phyloP scores from a whole-genome alignment of 2,797 vertebrate species.

The Clarias fuscus region DNA sequence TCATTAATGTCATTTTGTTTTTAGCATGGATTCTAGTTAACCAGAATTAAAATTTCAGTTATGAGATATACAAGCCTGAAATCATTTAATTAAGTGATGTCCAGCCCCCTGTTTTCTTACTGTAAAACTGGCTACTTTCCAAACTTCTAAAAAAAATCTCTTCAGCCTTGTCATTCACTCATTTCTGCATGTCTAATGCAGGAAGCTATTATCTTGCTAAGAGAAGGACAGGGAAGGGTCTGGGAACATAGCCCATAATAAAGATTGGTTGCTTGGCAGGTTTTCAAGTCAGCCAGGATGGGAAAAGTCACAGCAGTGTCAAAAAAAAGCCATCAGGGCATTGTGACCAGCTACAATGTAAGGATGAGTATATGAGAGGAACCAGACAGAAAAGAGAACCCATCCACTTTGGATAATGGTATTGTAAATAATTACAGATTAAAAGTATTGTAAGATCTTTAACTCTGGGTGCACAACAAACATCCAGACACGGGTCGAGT shows the following conservation, averaged over 20 bases:
- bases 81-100: neutral
- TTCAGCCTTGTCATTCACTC: neutral
- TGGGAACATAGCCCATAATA: constrained; percentile 72
- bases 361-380: neutral
- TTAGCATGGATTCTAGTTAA: neutral
- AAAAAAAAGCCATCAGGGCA: neutral
- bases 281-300: constrained; percentile 60
- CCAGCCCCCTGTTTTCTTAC: constrained; percentile 58
- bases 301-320: neutral
- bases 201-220: constrained; percentile 53
- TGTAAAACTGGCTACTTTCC: neutral
- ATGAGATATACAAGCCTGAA: neutral
- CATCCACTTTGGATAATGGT: neutral
- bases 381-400: neutral
- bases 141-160: neutral
- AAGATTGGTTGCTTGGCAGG: constrained; percentile 71
- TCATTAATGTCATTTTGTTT: neutral
- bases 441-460: no score
- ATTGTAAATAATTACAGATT: neutral
- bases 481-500: no score
- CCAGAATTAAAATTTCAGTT: neutral
- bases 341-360: neutral
- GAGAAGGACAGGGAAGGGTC: constrained; percentile 39
- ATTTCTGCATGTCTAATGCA: constrained; percentile 63
- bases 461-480: no score